Percentiles rank a stretch among this genome's conserved stretches.
phyloP scores from a whole-genome alignment of 2,113 vertebrate species.

The Pygoscelis adeliae region DNA sequence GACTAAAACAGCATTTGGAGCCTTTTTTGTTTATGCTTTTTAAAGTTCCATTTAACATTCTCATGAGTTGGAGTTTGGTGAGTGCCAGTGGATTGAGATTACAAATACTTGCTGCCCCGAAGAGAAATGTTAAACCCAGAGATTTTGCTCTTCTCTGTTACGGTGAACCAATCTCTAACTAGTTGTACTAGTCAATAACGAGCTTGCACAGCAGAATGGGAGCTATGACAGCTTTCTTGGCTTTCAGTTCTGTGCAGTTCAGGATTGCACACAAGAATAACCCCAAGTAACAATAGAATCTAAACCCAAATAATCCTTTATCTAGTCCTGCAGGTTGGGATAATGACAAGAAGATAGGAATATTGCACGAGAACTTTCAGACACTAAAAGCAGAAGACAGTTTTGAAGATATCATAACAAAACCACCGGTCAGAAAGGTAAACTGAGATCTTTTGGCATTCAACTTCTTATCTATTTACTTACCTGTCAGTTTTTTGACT shows the following conservation, averaged over 20 bases:
- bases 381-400: constrained; percentile 91
- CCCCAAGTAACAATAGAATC: not conserved
- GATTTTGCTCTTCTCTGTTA: not conserved
- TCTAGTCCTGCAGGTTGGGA: constrained; percentile 97
- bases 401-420: constrained; percentile 94
- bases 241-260: not conserved
- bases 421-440: constrained; percentile 97
- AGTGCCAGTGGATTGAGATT: not conserved
- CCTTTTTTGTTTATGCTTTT: not conserved
- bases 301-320: constrained; percentile 5
- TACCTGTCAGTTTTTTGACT: not conserved
- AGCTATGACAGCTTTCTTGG: not conserved
- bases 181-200: not conserved
- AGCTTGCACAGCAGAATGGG: not conserved
- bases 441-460: not conserved
- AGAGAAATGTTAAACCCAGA: not conserved
- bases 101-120: not conserved
- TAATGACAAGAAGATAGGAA: constrained; percentile 99
- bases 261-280: not conserved
- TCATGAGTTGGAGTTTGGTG: not conserved
- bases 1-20: not conserved
- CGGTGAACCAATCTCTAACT: not conserved
- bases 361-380: constrained; percentile 96
- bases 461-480: not conserved
- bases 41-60: not conserved